Evolutionary conservation across 2,797 vertebrate genomes (phyloP), one percentile per base, ranked within the genome.

Genomic region (Lutjanus argentimaculatus): DNA sequence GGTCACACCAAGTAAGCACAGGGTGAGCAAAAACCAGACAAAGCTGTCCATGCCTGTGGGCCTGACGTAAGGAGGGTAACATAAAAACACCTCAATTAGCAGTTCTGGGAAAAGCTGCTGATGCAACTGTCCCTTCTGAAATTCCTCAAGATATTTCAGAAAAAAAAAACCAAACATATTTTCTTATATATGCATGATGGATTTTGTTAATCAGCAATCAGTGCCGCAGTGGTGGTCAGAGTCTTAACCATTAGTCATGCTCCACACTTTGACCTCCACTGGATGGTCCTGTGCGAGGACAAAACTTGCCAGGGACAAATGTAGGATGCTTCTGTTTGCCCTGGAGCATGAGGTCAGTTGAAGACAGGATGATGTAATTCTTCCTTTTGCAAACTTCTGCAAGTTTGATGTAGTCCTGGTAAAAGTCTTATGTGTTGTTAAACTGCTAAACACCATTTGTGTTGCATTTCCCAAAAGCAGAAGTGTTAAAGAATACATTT

Each of bases 1-100:
- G 85, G 83, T 88, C 83, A 90, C 62, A 43, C 22, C 22, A 19
- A 64, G 72, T 53, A 17, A 75, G 61, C n/a, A 6, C 13, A 63
- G 74, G 57, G 61, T 80, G 67, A 66, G 12, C 55, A 36, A 16
- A 72, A 52, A n/a, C 3, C 25, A 21, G 14, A 45, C 22, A 58
- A 13, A 62, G 30, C 3, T 6, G 30, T 6, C 30, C 19, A 6
- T 36, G 42, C 12, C 16, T 30, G 10, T 1, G n/a, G 11, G 4
- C 0, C 40, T 42, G 57, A 56, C 8, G 4, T 15, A 45, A 61
- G 46, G 4, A n/a, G 17, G 9, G 10, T 3, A 56, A 67, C 57
- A 58, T 6, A 36, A 59, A 72, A 75, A 67, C 22, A 74, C 42
- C 4, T 56, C 0, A 55, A 2, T 45, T 19, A 36, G 62, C 36